phyloP scores from a whole-genome alignment of 2,797 vertebrate species.

The Crax fasciolata region DNA sequence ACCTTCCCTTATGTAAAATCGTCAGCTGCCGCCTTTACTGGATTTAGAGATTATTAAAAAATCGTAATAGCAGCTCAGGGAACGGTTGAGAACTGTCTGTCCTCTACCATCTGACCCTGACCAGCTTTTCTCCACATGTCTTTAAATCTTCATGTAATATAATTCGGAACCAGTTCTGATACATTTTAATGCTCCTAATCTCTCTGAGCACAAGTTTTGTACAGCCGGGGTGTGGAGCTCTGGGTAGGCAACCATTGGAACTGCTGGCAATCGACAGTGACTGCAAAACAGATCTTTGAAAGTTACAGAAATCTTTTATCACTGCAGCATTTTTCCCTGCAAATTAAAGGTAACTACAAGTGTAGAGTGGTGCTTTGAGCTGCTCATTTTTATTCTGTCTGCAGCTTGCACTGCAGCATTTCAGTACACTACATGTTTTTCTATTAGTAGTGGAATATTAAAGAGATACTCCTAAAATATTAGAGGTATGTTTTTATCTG shows the following conservation, averaged over 20 bases:
- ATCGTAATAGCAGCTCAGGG: constrained; percentile 72
- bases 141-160: constrained; percentile 78
- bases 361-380: constrained; percentile 28
- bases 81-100: constrained; percentile 71
- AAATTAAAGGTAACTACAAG: constrained; percentile 66
- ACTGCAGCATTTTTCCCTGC: constrained; percentile 31
- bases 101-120: constrained; percentile 74
- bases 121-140: constrained; percentile 67
- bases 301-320: constrained; percentile 73
- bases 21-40: constrained; percentile 74
- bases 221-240: constrained; percentile 2
- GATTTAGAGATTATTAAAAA: constrained; percentile 83
- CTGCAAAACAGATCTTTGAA: constrained; percentile 72
- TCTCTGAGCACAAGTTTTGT: constrained; percentile 67
- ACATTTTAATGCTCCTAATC: constrained; percentile 80
- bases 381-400: constrained; percentile 71
- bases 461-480: constrained; percentile 32
- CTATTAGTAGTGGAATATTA: constrained; percentile 64
- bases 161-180: constrained; percentile 75
- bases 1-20: constrained; percentile 74
- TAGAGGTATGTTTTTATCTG: neutral
- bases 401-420: constrained; percentile 65
- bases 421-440: constrained; percentile 49
- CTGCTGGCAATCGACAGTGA: constrained; percentile 63
- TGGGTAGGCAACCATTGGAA: constrained; percentile 56